Evolutionary conservation across 2,113 vertebrate genomes (phyloP).

Genomic region (Clarias gariepinus): DNA sequence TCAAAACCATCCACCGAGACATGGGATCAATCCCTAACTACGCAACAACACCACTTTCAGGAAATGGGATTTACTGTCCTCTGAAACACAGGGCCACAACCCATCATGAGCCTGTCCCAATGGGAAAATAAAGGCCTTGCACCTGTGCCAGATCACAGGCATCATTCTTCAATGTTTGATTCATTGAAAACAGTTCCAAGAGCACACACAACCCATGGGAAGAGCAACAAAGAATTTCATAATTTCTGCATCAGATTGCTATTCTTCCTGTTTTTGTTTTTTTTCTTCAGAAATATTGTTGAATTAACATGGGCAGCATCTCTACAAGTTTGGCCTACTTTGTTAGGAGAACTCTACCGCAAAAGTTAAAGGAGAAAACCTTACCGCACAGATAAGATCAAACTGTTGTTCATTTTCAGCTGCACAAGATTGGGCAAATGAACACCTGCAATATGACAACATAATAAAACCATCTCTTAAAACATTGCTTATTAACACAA

Average conservation of each 20-base stretch:
- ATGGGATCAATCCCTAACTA: constrained; percentile 36
- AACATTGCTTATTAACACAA: constrained; percentile 6
- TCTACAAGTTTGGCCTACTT: not conserved
- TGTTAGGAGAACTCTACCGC: not conserved
- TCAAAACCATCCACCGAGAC: constrained; percentile 24
- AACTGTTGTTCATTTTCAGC: constrained; percentile 89
- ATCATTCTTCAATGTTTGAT: constrained; percentile 17
- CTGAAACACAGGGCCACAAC: constrained; percentile 7
- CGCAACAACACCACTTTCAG: constrained; percentile 43
- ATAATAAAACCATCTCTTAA: constrained; percentile 41
- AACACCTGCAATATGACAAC: constrained; percentile 73
- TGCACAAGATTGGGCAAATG: constrained; percentile 85
- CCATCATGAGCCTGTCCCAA: constrained; percentile 28
- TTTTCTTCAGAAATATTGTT: not conserved
- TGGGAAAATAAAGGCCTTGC: constrained; percentile 27
- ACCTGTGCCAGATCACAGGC: constrained; percentile 37
- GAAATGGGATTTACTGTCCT: constrained; percentile 39
- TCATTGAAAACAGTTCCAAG: constrained; percentile 9
- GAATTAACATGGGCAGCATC: not conserved
- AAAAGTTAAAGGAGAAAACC: constrained; percentile 46
- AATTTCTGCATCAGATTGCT: constrained; percentile 37
- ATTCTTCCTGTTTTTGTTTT: not conserved
- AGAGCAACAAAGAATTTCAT: constrained; percentile 21
- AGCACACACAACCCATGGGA: constrained; percentile 28
- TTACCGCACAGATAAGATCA: constrained; percentile 87